Evolutionary conservation across 2,888 invertebrate species (phyloP), one percentile per base, ranked within the genome.

Genomic region (Dascillus cervinus): DNA sequence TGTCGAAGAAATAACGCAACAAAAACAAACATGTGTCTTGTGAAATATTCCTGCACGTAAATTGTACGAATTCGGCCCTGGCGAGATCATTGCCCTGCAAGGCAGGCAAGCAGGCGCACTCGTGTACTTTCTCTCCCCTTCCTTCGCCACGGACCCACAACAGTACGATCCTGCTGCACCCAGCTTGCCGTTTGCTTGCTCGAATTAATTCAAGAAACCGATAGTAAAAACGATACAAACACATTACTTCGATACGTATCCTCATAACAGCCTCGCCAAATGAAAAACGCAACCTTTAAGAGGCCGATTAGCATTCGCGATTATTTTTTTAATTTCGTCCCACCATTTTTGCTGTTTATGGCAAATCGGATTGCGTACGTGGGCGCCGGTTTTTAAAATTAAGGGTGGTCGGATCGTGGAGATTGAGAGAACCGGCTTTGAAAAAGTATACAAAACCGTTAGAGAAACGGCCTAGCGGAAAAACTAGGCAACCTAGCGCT

Each of bases 401-500:
- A n/a, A n/a, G n/a, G n/a, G n/a, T n/a, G n/a, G n/a, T n/a, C n/a
- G n/a, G n/a, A n/a, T n/a, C n/a, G n/a, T n/a, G n/a, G n/a, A n/a
- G n/a, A n/a, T n/a, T n/a, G n/a, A 39, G 41, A 31, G 34, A 43
- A 46, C 44, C 39, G 38, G 44, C 38, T 45, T 32, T 31, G 36
- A 37, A 46, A 46, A 44, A 39, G 34, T 36, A 27, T 36, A n/a
- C n/a, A 26, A 27, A 34, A 45, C 46, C 48, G 46, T 46, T 47
- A 45, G 17, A 17, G 36, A 40, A 22, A 14, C 25, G 38, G 40
- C 39, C 40, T 38, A 41, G 44, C 35, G 44, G 41, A 47, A 43
- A 46, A 48, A 49, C 44, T 47, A 42, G 47, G 43, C 43, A 43
- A 41, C 37, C 39, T 29, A 26, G 20, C 26, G 24, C 32, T 37